Evolutionary conservation across 2,888 invertebrate species (phyloP).

Genomic region (Liopterus haemorrhoidalis): DNA sequence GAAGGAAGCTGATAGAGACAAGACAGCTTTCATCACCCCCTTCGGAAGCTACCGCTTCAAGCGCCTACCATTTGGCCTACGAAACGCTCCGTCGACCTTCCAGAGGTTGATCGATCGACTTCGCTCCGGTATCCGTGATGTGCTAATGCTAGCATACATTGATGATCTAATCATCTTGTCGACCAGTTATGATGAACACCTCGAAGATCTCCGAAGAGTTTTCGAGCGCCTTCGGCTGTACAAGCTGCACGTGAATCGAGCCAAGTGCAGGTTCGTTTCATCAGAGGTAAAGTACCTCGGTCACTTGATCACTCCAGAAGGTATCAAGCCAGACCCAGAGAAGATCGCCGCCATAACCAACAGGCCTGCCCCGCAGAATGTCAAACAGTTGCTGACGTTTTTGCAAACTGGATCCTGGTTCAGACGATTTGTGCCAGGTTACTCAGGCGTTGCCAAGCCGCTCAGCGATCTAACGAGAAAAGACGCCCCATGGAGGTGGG

Average conservation of each 20-base stretch:
- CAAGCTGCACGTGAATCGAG: neutral
- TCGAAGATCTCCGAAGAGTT: neutral
- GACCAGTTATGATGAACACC: neutral
- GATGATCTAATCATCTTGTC: constrained; percentile 4
- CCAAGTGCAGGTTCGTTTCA: neutral
- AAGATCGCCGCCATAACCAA: no score
- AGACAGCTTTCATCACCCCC: no score
- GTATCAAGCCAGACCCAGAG: no score
- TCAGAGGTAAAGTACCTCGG: neutral
- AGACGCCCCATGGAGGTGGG: neutral
- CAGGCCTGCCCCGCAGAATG: no score
- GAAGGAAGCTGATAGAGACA: neutral
- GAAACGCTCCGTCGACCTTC: constrained; percentile 5
- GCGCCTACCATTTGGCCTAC: no score
- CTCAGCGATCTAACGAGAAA: neutral
- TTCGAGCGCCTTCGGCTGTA: constrained; percentile 1
- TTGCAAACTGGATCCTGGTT: neutral
- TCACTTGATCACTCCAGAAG: no score
- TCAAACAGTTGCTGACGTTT: no score
- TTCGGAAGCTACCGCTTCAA: no score
- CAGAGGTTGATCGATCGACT: constrained; percentile 1
- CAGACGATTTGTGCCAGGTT: neutral
- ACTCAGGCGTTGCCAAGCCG: neutral
- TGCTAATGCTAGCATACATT: constrained; percentile 1
- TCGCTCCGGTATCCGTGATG: neutral